A percentile compares a stretch with the other conserved stretches of the same genome.
phyloP scores from a whole-genome alignment of 2,797 vertebrate species.

The Melanotaenia trifasciata region DNA sequence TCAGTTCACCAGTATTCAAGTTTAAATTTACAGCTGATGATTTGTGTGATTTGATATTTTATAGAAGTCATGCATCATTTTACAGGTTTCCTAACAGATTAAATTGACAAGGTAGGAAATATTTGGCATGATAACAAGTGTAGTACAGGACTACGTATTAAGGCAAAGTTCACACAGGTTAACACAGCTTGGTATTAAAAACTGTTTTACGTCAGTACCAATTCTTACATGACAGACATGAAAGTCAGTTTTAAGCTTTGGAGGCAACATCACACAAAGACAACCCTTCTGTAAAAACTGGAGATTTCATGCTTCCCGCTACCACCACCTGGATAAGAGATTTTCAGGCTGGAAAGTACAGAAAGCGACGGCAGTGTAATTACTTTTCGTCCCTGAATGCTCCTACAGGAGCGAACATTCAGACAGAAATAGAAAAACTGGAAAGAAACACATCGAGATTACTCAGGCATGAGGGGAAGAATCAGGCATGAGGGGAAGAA shows the following conservation, averaged over 20 bases:
- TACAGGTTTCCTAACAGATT: background rate
- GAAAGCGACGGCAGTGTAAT: slow-evolving; percentile 43
- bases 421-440: slow-evolving; percentile 25
- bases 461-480: slow-evolving; percentile 4
- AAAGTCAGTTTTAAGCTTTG: slow-evolving; percentile 1
- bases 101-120: background rate
- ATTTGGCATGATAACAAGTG: slow-evolving; percentile 23
- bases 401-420: slow-evolving; percentile 10
- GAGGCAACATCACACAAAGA: background rate
- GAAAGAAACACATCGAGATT: slow-evolving; percentile 10
- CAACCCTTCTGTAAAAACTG: background rate
- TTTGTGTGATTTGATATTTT: slow-evolving; percentile 8
- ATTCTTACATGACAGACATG: background rate
- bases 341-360: background rate
- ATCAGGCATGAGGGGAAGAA: slow-evolving; percentile 15
- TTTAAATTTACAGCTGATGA: background rate
- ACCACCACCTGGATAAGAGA: background rate
- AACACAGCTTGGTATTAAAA: background rate
- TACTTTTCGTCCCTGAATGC: slow-evolving; percentile 46
- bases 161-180: slow-evolving; percentile 37
- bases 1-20: background rate
- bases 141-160: slow-evolving; percentile 11
- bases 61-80: slow-evolving; percentile 12
- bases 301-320: background rate
- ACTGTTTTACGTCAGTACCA: background rate